A percentile compares a stretch with the other conserved stretches of the same genome.
Evolutionary conservation across 2,888 invertebrate species (phyloP).

Genomic region (Oscheius sp.): DNA sequence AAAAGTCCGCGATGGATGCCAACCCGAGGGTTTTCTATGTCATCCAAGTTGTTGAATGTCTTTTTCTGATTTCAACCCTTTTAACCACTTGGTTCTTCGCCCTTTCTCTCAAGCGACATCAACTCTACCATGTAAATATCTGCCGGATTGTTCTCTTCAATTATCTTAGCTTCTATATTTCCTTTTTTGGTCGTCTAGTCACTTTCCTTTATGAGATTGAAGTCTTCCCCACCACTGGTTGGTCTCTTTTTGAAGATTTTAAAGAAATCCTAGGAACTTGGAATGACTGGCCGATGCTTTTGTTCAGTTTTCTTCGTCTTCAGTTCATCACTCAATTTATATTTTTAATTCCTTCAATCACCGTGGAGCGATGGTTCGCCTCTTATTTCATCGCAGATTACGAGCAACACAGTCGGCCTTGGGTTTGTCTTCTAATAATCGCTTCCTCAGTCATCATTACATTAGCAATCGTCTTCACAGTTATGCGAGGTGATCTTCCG

Average conservation of each 20-base stretch:
- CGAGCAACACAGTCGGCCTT: neutral
- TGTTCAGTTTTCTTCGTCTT: slow-evolving; percentile 1
- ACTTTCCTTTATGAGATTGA: slow-evolving; percentile 17
- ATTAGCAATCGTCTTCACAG: neutral
- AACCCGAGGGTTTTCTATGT: neutral
- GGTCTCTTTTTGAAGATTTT: neutral
- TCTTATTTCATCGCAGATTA: slow-evolving; percentile 13
- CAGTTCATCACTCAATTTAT: slow-evolving; percentile 4
- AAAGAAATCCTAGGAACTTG: neutral
- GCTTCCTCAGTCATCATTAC: neutral
- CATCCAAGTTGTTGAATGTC: neutral
- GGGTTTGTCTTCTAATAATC: neutral
- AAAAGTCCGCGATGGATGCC: neutral
- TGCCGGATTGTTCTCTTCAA: slow-evolving; percentile 5
- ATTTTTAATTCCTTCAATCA: slow-evolving; percentile 3
- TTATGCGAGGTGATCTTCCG: neutral
- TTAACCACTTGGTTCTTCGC: neutral
- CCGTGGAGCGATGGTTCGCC: slow-evolving; percentile 14
- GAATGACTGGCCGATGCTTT: slow-evolving; percentile 8
- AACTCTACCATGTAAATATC: slow-evolving; percentile 2
- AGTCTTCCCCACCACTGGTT: neutral
- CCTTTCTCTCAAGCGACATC: neutral
- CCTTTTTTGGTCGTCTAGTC: neutral
- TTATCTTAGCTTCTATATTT: slow-evolving; percentile 3
- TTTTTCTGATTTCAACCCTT: neutral